Conservation (phyloP, 2,113 vertebrate species). For the Albula goreensis region DNA sequence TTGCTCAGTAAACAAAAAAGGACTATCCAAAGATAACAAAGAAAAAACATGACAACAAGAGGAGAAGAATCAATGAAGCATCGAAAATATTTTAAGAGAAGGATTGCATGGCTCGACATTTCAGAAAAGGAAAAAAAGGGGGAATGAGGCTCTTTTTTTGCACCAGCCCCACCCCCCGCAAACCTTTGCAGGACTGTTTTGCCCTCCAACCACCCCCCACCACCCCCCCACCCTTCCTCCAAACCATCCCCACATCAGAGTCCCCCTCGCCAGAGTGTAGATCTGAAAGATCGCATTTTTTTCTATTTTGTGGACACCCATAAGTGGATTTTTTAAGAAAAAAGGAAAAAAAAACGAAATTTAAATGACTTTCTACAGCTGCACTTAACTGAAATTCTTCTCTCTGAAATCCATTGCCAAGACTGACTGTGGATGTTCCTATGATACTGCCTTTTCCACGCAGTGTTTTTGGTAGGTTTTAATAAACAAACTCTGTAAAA, state of each 20-base stretch:
- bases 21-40: slow-evolving; percentile 37
- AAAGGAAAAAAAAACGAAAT: slow-evolving; percentile 45
- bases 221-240: neutral
- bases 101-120: slow-evolving; percentile 49
- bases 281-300: slow-evolving; percentile 47
- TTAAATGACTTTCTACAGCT: slow-evolving; percentile 73
- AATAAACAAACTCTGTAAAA: slow-evolving; percentile 89
- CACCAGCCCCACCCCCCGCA: neutral
- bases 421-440: slow-evolving; percentile 76
- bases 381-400: slow-evolving; percentile 78
- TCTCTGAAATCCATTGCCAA: slow-evolving; percentile 77
- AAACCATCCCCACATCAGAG: too few relatives aligned
- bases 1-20: slow-evolving; percentile 27
- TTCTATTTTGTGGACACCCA: slow-evolving; percentile 80
- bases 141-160: slow-evolving; percentile 20
- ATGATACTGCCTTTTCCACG: slow-evolving; percentile 84
- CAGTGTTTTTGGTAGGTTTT: slow-evolving; percentile 90
- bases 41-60: slow-evolving; percentile 30
- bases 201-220: neutral
- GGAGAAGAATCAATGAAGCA: slow-evolving; percentile 35
- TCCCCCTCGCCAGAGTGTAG: neutral
- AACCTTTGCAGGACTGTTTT: neutral
- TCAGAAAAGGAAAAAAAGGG: slow-evolving; percentile 22
- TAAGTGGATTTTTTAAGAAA: slow-evolving; percentile 72
- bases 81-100: slow-evolving; percentile 40